A percentile compares a stretch with the other conserved stretches of the same genome.
Evolutionary conservation across 2,113 vertebrate genomes (phyloP).

Genomic region (Clupea harengus): DNA sequence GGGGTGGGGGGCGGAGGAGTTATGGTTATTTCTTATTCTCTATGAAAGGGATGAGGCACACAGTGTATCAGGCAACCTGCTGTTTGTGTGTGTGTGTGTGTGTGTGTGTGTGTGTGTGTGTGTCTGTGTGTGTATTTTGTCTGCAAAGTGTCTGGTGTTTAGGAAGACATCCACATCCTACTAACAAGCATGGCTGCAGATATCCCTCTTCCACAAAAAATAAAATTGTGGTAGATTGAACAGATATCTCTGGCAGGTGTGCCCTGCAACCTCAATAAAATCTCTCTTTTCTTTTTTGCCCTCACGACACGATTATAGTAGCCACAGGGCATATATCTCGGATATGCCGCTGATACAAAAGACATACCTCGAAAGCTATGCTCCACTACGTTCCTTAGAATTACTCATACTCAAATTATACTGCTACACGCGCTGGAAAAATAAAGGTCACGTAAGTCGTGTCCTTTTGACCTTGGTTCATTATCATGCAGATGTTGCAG

Average conservation of each 20-base stretch:
- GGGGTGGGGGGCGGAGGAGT: constrained; percentile 61
- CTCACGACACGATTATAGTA: not conserved
- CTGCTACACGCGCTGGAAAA: constrained; percentile 12
- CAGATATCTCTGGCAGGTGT: not conserved
- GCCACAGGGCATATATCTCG: not conserved
- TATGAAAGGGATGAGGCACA: constrained; percentile 50
- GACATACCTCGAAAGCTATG: not conserved
- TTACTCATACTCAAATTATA: constrained; percentile 7
- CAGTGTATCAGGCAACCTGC: constrained; percentile 43
- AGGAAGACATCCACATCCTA: constrained; percentile 35
- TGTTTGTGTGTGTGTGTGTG: constrained; percentile 21
- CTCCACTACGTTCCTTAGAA: not conserved
- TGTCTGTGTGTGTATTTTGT: constrained; percentile 11
- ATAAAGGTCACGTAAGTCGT: constrained; percentile 15
- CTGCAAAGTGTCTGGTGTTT: constrained; percentile 21
- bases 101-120: constrained; percentile 24
- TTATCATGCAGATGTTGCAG: constrained; percentile 17
- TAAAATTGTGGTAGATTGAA: not conserved
- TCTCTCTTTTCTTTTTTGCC: not conserved
- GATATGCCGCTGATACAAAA: not conserved
- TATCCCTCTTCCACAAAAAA: constrained; percentile 5
- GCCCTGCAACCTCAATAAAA: not conserved
- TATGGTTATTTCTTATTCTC: constrained; percentile 72
- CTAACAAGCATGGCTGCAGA: constrained; percentile 32
- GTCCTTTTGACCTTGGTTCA: constrained; percentile 29